Conservation (phyloP, 2,888 invertebrate genomes). For the Salpingus planirostris region DNA sequence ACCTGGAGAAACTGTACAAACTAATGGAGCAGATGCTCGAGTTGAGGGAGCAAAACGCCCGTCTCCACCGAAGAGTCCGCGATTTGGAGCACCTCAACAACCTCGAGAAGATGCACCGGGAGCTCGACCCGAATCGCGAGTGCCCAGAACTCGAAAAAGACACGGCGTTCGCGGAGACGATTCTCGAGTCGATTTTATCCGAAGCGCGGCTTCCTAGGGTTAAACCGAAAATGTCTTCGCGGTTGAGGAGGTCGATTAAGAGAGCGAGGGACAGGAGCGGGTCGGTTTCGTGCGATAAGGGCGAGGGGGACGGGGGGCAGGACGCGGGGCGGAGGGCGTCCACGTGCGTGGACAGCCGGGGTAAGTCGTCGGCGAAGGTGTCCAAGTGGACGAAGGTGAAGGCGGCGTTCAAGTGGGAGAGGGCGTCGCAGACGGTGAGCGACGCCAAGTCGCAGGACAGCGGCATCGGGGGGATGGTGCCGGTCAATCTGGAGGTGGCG, state of each 20-base stretch:
- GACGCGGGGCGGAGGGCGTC: conserved; percentile 9
- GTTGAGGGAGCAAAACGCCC: conserved; percentile 62
- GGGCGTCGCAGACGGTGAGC: conserved; percentile 45
- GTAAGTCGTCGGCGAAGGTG: conserved; percentile 47
- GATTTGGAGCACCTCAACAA: conserved; percentile 65
- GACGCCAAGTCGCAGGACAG: conserved; percentile 41
- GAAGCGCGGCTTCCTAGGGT: conserved; percentile 28
- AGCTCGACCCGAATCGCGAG: conserved; percentile 38
- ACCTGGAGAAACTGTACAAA: conserved; percentile 68
- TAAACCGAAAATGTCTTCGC: conserved; percentile 33
- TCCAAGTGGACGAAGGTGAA: conserved; percentile 88
- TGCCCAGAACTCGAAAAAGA: conserved; percentile 55
- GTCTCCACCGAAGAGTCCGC: conserved; percentile 56
- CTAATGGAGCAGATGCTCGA: conserved; percentile 68
- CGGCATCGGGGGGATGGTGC: conserved; percentile 41
- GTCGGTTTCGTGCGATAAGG: conserved; percentile 35
- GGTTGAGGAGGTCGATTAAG: conserved; percentile 44
- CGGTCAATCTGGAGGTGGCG: conserved; percentile 45
- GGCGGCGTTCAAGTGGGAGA: conserved; percentile 81
- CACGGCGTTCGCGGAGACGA: conserved; percentile 51
- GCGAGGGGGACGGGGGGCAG: not conserved
- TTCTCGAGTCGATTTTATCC: conserved; percentile 56
- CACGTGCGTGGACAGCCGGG: conserved; percentile 6
- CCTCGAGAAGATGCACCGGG: conserved; percentile 51
- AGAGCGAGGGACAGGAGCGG: conserved; percentile 52